Evolutionary conservation across 37 sponge, comb jelly and placozoan genomes (phyloP), one percentile per base, ranked within the genome.

Genomic region (Lycopodina hypogea): DNA sequence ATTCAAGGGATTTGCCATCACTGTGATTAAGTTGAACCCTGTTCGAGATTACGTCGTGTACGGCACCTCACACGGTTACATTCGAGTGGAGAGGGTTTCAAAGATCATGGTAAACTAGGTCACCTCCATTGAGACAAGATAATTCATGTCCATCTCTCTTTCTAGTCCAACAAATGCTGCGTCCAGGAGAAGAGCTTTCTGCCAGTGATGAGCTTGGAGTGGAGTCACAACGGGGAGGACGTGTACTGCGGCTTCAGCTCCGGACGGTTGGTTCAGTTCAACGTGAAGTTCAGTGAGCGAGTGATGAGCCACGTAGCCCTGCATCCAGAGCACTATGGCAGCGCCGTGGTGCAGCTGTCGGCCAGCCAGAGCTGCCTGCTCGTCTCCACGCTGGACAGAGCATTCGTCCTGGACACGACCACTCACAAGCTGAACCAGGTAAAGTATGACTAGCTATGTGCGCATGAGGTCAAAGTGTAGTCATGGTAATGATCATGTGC

Each of bases 241-340:
- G 64, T 92, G 23, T 87, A 72, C 71, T 84, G 78, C 80, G 92
- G 87, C 38, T 92, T 83, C 37, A 24, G 62, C 12, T 87, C 85
- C 0, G 92, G 92, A 30, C 79, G 89, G 64, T 35, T 92, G 4
- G 38, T 92, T 28, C 52, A 76, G 29, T 79, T 84, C 26, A 58
- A 72, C 14, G n/a, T 81, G 33, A 56, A 72, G 24, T 77, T 78
- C 42, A 34, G n/a, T 48, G 71, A 60, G 11, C 70, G 65, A 21
- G 40, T 23, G 3, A 78, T 84, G 78, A 24, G 48, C 9, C 74
- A 35, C 37, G 51, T 69, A 2, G 69, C 71, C 0, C 84, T 84
- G 22, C 3, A 48, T 14, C 76, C 76, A 1, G 70, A 48, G 38
- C 56, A 84, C 19, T 84, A 69, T 55, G 89, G 84, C 23, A 81